Percentiles rank a stretch among this genome's conserved stretches.
phyloP scores from a whole-genome alignment of 1,140 invertebrate species.

The Samia ricini region DNA sequence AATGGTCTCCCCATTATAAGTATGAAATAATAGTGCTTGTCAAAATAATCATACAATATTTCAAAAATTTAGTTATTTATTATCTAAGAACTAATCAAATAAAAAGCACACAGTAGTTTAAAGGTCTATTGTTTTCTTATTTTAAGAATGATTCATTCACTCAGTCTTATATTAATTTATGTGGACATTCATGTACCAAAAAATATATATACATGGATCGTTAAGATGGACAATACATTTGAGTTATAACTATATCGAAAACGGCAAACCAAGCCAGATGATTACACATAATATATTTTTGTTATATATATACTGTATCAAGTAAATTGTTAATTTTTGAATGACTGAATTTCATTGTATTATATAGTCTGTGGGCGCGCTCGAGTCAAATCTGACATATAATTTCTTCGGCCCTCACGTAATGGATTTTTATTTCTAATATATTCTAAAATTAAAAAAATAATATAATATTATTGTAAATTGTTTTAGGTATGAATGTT shows the following conservation, averaged over 20 bases:
- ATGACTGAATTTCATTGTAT: slow-evolving; percentile 54
- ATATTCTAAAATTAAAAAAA: slow-evolving; percentile 12
- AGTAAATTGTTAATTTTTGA: slow-evolving; percentile 68
- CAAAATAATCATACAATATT: no score
- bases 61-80: no score
- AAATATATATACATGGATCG: slow-evolving; percentile 48
- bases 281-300: slow-evolving; percentile 45
- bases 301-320: slow-evolving; percentile 63
- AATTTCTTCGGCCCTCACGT: slow-evolving; percentile 7
- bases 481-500: slow-evolving; percentile 70
- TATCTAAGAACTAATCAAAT: no score
- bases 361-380: background rate
- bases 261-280: background rate
- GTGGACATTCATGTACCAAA: slow-evolving; percentile 66
- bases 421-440: slow-evolving; percentile 32
- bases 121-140: background rate
- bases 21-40: no score
- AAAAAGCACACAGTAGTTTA: no score
- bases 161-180: slow-evolving; percentile 27
- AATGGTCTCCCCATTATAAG: no score
- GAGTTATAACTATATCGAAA: slow-evolving; percentile 28
- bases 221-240: slow-evolving; percentile 37
- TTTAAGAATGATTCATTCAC: background rate
- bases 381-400: background rate
- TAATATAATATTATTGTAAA: slow-evolving; percentile 67